These are phyloP conservation scores for Enteromius unitaeniatus DNA, from an alignment of 2,797 vertebrate species.

Conservation along the genomic window DNA sequence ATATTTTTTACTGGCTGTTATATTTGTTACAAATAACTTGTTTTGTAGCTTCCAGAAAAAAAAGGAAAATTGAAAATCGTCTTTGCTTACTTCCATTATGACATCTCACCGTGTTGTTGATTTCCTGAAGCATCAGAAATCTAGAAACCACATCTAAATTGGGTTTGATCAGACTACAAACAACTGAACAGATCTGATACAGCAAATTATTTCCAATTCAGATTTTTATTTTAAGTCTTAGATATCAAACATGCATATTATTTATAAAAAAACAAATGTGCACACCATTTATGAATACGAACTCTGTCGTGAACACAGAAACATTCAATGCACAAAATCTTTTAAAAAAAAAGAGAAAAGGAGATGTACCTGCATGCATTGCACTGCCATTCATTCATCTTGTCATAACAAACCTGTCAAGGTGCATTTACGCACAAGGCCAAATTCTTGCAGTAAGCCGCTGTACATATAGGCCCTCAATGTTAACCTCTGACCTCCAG, in stretches of 20 bases:
- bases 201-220: not conserved
- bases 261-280: not conserved
- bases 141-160: not conserved
- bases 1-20: not conserved
- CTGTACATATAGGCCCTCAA: slow-evolving; percentile 32
- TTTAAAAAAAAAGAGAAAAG: not conserved
- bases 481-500: slow-evolving; percentile 55
- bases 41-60: not conserved
- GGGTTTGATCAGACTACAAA: not conserved
- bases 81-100: not conserved
- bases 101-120: not conserved
- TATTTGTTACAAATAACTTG: not conserved
- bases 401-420: slow-evolving; percentile 38
- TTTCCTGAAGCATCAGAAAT: not conserved
- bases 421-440: slow-evolving; percentile 23
- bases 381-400: slow-evolving; percentile 30
- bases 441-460: slow-evolving; percentile 34
- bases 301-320: not conserved
- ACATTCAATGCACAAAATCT: not conserved
- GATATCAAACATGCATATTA: not conserved
- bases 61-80: not conserved
- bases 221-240: not conserved
- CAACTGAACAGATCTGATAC: not conserved
- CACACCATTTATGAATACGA: not conserved
- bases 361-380: not conserved